Evolutionary conservation across 37 sponge, comb jelly and placozoan species (phyloP).

Genomic region (Hormiphora californensis): DNA sequence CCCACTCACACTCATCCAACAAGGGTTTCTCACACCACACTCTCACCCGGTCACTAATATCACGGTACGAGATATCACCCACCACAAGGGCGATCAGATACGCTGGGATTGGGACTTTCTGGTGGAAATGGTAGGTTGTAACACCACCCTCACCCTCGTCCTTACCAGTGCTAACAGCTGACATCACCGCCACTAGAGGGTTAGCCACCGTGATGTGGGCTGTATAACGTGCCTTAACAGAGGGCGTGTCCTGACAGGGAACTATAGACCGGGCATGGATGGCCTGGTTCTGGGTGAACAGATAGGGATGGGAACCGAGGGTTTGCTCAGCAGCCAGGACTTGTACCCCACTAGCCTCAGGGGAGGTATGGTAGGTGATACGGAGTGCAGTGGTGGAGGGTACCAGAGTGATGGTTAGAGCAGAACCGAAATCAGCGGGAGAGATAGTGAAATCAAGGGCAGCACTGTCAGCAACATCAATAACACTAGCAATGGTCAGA

Average conservation of each 20-base stretch:
- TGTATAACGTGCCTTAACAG: conserved; percentile 72
- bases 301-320: conserved; percentile 75
- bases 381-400: background rate
- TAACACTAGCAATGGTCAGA: conserved; percentile 40
- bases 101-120: conserved; percentile 76
- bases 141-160: conserved; percentile 29
- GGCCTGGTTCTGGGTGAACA: conserved; percentile 91
- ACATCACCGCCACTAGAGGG: conserved; percentile 69
- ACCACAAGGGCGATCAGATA: conserved; percentile 82
- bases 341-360: conserved; percentile 71
- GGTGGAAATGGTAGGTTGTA: conserved; percentile 28
- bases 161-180: conserved; percentile 60
- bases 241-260: conserved; percentile 90
- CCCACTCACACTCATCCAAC: conserved; percentile 68
- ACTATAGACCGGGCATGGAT: conserved; percentile 82
- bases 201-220: conserved; percentile 61
- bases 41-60: conserved; percentile 41
- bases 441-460: conserved; percentile 11
- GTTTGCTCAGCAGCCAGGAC: conserved; percentile 86
- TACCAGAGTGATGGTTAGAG: conserved; percentile 53
- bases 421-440: conserved; percentile 53
- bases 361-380: conserved; percentile 65
- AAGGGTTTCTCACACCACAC: conserved; percentile 86
- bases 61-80: conserved; percentile 61
- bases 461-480: conserved; percentile 4